Conservation (phyloP, 2,888 invertebrate species). For the Eudasyphora cyanicolor region DNA sequence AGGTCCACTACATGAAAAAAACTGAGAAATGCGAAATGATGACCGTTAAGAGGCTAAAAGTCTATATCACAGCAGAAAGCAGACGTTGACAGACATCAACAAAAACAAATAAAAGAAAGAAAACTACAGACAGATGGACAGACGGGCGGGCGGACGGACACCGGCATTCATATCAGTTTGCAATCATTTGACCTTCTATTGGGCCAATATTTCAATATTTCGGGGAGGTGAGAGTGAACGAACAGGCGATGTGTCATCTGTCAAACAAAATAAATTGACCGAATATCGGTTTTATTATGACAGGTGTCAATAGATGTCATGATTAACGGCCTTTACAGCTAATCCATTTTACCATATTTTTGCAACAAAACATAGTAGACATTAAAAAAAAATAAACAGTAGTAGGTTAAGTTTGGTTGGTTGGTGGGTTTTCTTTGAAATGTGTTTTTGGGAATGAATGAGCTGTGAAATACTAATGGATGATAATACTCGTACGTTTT, state of each 20-base stretch:
- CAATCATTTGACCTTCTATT: constrained; percentile 24
- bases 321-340: constrained; percentile 10
- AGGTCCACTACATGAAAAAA: background rate
- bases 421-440: no score
- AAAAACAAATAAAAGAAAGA: background rate
- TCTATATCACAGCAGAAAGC: background rate
- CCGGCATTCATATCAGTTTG: no score
- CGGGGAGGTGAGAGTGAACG: background rate
- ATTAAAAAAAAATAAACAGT: background rate
- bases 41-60: constrained; percentile 49
- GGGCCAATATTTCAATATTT: background rate
- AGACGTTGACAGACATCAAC: constrained; percentile 22
- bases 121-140: background rate
- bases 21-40: constrained; percentile 7
- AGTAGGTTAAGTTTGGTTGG: no score
- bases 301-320: constrained; percentile 8
- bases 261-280: background rate
- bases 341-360: background rate
- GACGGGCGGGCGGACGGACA: no score
- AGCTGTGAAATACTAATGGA: no score
- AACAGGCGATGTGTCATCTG: background rate
- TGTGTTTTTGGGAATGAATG: no score
- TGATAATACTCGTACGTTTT: no score
- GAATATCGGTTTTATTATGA: background rate
- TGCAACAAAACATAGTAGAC: background rate